Conservation (phyloP, 1,140 invertebrate genomes). For the Achatina immaculata region DNA sequence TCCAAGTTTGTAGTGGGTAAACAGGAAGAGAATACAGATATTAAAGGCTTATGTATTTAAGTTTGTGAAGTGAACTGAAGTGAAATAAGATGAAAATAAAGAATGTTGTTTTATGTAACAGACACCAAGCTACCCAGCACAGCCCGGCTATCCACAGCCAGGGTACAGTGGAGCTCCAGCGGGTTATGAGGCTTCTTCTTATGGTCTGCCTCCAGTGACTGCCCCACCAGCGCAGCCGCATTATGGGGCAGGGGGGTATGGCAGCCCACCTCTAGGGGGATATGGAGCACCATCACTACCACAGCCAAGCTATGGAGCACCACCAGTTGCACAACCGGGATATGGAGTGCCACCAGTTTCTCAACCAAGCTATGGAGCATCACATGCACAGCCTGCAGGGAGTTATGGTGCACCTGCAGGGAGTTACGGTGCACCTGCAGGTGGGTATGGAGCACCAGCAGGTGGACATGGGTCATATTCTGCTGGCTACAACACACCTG, state of each 20-base stretch:
- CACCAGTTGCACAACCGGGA: constrained; percentile 31
- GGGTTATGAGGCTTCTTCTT: constrained; percentile 38
- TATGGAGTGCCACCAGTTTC: constrained; percentile 40
- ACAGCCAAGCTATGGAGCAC: constrained; percentile 24
- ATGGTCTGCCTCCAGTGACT: constrained; percentile 30
- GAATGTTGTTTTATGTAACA: no score
- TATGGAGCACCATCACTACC: constrained; percentile 27
- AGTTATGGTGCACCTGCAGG: constrained; percentile 8
- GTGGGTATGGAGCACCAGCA: constrained; percentile 27
- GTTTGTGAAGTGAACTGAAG: no score
- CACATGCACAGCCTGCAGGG: constrained; percentile 1
- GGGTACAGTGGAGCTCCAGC: constrained; percentile 33
- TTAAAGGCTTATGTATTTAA: no score
- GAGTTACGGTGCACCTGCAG: constrained; percentile 33
- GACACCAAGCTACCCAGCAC: constrained; percentile 28
- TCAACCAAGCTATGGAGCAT: constrained; percentile 26
- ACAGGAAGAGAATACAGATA: no score
- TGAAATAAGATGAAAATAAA: no score
- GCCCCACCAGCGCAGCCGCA: not conserved
- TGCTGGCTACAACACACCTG: constrained; percentile 20
- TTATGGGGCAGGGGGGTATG: constrained; percentile 26
- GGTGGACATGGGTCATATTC: constrained; percentile 18
- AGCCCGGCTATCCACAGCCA: constrained; percentile 39
- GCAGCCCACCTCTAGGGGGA: constrained; percentile 27
- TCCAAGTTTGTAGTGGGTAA: no score